Evolutionary conservation across 1,140 invertebrate species (phyloP).

Genomic region (Nymphalis io): DNA sequence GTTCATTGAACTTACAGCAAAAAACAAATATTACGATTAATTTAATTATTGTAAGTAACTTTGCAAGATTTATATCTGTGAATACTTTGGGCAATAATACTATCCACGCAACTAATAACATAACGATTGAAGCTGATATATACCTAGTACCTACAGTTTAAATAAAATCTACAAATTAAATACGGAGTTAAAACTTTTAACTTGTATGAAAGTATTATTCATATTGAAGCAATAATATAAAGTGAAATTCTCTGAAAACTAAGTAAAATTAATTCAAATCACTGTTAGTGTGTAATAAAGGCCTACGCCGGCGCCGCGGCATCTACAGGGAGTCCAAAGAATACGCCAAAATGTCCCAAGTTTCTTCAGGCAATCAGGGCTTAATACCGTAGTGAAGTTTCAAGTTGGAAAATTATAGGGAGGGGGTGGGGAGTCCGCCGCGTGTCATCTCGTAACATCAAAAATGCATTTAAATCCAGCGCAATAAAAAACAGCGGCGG

Average conservation of each 20-base stretch:
- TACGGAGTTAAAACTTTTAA: not conserved
- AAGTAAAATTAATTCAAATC: slow-evolving; percentile 69
- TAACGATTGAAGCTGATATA: no score
- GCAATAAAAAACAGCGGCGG: slow-evolving; percentile 79
- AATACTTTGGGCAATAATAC: no score
- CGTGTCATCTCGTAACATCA: slow-evolving; percentile 81
- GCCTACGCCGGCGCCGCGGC: slow-evolving; percentile 60
- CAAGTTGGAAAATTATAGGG: slow-evolving; percentile 79
- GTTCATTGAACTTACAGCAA: no score
- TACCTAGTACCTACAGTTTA: no score
- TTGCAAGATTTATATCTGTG: no score
- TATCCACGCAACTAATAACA: no score
- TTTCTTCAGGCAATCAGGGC: slow-evolving; percentile 80
- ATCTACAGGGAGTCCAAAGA: slow-evolving; percentile 78
- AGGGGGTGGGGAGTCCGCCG: slow-evolving; percentile 67
- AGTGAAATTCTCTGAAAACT: slow-evolving; percentile 26
- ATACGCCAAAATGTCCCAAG: slow-evolving; percentile 79
- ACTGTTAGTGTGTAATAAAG: slow-evolving; percentile 69
- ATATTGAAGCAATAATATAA: slow-evolving; percentile 20
- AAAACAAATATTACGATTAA: no score
- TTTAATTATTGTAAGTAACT: no score
- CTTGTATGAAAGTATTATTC: slow-evolving; percentile 4
- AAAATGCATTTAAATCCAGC: slow-evolving; percentile 81
- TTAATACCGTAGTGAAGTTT: slow-evolving; percentile 80
- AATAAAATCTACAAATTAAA: not conserved